Evolutionary conservation across 2,113 vertebrate species (phyloP).

Genomic region (Megalops atlanticus): DNA sequence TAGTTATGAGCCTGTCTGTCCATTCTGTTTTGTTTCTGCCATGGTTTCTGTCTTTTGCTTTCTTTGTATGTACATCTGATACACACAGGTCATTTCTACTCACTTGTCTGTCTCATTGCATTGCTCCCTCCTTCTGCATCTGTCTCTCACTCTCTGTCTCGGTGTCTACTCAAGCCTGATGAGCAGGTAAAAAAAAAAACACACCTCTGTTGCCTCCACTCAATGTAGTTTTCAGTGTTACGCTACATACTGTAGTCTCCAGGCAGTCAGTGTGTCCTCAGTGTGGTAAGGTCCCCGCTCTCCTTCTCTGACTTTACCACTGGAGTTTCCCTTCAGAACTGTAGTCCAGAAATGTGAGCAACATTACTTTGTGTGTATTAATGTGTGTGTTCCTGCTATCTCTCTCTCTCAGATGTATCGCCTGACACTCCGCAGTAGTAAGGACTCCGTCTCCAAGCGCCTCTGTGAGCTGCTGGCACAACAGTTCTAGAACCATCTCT

Average conservation of each 20-base stretch:
- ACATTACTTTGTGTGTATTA: too few species aligned
- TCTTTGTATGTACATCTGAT: conserved; percentile 6
- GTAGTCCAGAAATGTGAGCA: neutral
- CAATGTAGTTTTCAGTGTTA: conserved; percentile 40
- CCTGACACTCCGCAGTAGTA: conserved; percentile 89
- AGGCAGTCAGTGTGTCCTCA: neutral
- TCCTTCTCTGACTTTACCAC: neutral
- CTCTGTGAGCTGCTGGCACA: conserved; percentile 86
- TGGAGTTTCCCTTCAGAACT: neutral
- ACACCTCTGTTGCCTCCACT: neutral
- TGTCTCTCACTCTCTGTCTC: conserved; percentile 46
- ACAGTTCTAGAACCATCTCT: conserved; percentile 72
- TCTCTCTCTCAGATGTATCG: conserved; percentile 82
- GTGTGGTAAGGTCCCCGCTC: neutral
- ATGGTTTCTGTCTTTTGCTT: neutral
- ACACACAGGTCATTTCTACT: neutral
- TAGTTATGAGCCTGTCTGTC: neutral
- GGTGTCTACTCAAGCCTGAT: conserved; percentile 52
- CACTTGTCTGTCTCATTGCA: conserved; percentile 27
- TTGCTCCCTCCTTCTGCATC: conserved; percentile 35
- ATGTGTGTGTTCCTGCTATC: neutral
- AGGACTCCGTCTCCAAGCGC: conserved; percentile 83
- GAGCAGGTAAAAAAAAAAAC: conserved; percentile 46
- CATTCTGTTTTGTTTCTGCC: neutral
- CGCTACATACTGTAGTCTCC: neutral